phyloP scores from a whole-genome alignment of 1,140 invertebrate genomes.

The Atopsyche davidsoni region DNA sequence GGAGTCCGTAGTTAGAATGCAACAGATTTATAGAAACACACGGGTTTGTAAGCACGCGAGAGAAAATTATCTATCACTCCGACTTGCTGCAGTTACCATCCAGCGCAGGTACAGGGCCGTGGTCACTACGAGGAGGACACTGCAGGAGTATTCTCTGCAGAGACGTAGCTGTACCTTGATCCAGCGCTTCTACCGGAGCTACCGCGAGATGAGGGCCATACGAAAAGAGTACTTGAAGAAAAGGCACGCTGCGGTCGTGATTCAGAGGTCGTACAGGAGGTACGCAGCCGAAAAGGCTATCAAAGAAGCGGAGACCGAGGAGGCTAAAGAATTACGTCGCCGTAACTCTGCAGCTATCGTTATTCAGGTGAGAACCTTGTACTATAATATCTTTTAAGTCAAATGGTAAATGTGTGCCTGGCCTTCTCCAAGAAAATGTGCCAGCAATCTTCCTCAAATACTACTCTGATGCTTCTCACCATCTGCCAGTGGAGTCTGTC shows the following conservation, averaged over 20 bases:
- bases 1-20: slow-evolving; percentile 24
- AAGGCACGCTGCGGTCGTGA: slow-evolving; percentile 32
- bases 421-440: not conserved
- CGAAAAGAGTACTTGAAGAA: slow-evolving; percentile 39
- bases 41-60: slow-evolving; percentile 26
- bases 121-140: slow-evolving; percentile 6
- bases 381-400: too few relatives aligned
- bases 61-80: slow-evolving; percentile 29
- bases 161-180: slow-evolving; percentile 36
- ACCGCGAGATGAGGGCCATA: slow-evolving; percentile 33
- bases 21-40: slow-evolving; percentile 27
- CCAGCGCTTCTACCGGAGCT: slow-evolving; percentile 46
- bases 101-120: slow-evolving; percentile 32
- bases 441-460: not conserved
- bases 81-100: slow-evolving; percentile 27
- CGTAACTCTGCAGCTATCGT: slow-evolving; percentile 50
- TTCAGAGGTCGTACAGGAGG: slow-evolving; percentile 45
- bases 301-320: slow-evolving; percentile 11
- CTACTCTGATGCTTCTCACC: not conserved
- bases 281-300: not conserved
- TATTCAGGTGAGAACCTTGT: slow-evolving; percentile 57
- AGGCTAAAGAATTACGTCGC: slow-evolving; percentile 28
- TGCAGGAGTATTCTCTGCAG: slow-evolving; percentile 30
- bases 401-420: not conserved
- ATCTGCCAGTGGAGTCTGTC: not conserved